These are phyloP conservation scores for Xiphophorus birchmanni DNA, from an alignment of 2,797 vertebrate species.

Conservation along the genomic window DNA sequence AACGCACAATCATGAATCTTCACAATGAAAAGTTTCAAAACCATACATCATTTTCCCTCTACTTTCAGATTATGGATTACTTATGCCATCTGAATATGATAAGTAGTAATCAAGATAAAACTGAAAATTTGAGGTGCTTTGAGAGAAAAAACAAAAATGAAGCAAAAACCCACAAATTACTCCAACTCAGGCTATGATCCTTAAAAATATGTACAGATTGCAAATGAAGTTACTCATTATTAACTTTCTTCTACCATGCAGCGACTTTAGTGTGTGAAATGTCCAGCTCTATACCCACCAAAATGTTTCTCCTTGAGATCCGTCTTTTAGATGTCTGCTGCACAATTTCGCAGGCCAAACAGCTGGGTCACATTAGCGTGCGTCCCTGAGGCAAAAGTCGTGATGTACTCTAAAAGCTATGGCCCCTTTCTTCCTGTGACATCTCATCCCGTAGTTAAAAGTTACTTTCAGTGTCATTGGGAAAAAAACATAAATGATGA, in stretches of 20 bases:
- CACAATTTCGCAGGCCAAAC: constrained; percentile 14
- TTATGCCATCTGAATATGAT: neutral
- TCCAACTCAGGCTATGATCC: neutral
- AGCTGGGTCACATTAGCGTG: constrained; percentile 7
- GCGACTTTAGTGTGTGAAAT: neutral
- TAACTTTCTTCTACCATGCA: neutral
- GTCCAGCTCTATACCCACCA: neutral
- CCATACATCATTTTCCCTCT: neutral
- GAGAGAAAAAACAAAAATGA: neutral
- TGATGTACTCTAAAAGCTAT: constrained; percentile 2
- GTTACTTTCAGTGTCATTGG: constrained; percentile 31
- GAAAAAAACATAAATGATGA: constrained; percentile 32
- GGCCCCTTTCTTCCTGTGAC: neutral
- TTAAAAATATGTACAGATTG: neutral
- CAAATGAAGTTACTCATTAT: neutral
- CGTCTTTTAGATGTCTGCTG: neutral
- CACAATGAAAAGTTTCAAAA: neutral
- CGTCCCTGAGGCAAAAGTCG: neutral
- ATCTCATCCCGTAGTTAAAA: constrained; percentile 20
- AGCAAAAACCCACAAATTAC: neutral
- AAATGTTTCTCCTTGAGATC: neutral
- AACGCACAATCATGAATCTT: neutral
- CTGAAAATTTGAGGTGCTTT: neutral
- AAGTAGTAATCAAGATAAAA: neutral
- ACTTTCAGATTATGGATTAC: neutral